Evolutionary conservation across 1,140 invertebrate genomes (phyloP).

Genomic region (Heliconius himera): DNA sequence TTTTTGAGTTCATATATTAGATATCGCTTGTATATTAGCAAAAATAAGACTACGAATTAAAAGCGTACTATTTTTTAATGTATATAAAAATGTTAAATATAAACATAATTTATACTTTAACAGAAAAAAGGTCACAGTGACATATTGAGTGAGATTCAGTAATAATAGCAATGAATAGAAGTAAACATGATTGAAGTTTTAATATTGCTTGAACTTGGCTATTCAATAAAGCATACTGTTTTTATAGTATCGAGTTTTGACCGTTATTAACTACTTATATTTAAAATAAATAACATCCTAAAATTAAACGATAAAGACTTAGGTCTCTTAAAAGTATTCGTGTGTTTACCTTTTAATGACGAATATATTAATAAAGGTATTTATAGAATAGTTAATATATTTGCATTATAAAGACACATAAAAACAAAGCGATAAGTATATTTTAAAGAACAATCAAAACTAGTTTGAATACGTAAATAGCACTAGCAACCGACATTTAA

Average conservation of each 20-base stretch:
- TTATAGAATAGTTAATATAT: neutral
- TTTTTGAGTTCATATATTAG: neutral
- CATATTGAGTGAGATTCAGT: conserved; percentile 44
- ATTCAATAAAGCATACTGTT: neutral
- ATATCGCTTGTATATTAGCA: neutral
- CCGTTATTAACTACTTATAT: too few relatives aligned
- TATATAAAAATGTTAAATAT: neutral
- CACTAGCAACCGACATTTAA: conserved; percentile 5
- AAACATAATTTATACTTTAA: conserved; percentile 1
- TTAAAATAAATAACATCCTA: too few relatives aligned
- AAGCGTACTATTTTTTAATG: neutral
- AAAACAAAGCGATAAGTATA: neutral
- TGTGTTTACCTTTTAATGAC: neutral
- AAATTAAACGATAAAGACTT: too few relatives aligned
- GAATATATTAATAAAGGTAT: neutral
- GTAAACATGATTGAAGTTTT: conserved; percentile 6
- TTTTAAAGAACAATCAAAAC: neutral
- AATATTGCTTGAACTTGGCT: neutral
- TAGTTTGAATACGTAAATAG: conserved; percentile 5
- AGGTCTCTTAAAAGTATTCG: neutral
- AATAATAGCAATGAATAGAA: conserved; percentile 35
- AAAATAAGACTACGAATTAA: too few relatives aligned
- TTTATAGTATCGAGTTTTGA: neutral
- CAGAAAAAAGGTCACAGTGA: conserved; percentile 37
- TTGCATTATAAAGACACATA: neutral